Evolutionary conservation across 2,797 vertebrate species (phyloP).

Genomic region (Rhabdomys pumilio): DNA sequence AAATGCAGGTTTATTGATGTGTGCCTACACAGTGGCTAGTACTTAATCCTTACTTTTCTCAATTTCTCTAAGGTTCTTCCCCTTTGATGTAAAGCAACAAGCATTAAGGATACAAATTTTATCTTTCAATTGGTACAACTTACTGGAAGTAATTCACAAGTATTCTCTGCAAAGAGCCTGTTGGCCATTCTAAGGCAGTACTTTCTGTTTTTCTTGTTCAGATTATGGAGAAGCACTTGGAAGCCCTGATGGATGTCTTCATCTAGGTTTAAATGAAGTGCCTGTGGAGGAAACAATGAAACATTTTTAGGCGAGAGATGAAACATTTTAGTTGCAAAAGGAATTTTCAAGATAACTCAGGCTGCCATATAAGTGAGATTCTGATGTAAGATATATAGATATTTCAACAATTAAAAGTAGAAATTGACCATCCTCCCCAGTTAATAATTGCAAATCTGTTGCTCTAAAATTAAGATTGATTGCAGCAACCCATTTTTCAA

Average conservation of each 20-base stretch:
- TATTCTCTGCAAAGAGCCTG: constrained; percentile 94
- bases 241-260: constrained; percentile 84
- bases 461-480: neutral
- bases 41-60: neutral
- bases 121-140: neutral
- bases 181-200: constrained; percentile 89
- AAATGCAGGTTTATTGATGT: neutral
- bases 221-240: constrained; percentile 88
- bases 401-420: neutral
- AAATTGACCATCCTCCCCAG: neutral
- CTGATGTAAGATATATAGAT: neutral
- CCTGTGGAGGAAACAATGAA: constrained; percentile 79
- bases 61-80: neutral
- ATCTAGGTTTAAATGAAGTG: constrained; percentile 80
- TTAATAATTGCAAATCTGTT: neutral
- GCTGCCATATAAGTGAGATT: neutral
- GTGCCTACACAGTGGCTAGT: neutral
- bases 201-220: constrained; percentile 90
- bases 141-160: constrained; percentile 90
- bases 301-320: neutral
- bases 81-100: neutral
- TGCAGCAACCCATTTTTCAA: neutral
- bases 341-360: neutral
- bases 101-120: neutral
- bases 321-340: neutral